Evolutionary conservation across 1,140 invertebrate genomes (phyloP).

Genomic region (Atta colombica): DNA sequence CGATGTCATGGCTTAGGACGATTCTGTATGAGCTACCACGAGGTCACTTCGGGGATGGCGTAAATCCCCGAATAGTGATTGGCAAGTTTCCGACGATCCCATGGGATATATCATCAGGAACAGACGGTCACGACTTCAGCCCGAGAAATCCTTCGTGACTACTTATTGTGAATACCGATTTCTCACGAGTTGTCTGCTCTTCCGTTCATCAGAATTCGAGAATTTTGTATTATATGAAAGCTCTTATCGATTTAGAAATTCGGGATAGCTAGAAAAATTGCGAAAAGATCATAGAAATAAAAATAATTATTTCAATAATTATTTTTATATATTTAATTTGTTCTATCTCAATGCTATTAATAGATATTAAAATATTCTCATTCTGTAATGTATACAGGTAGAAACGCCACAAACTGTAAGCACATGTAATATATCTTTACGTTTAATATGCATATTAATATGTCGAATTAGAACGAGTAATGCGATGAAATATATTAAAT

Average conservation of each 20-base stretch:
- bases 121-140: slow-evolving; percentile 67
- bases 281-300: neutral
- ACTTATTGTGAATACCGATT: slow-evolving; percentile 72
- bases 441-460: no score
- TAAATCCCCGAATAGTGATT: slow-evolving; percentile 72
- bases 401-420: no score
- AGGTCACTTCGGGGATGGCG: slow-evolving; percentile 29
- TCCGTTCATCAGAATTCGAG: neutral
- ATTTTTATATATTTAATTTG: neutral
- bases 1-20: slow-evolving; percentile 58
- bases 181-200: slow-evolving; percentile 54
- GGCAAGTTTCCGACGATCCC: slow-evolving; percentile 73
- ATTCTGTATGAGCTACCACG: slow-evolving; percentile 52
- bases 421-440: no score
- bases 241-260: neutral
- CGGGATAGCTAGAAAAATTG: neutral
- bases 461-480: no score
- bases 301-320: neutral
- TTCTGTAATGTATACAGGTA: neutral
- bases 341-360: neutral
- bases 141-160: slow-evolving; percentile 64
- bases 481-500: no score
- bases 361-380: neutral
- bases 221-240: neutral
- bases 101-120: slow-evolving; percentile 76